phyloP scores from a whole-genome alignment of 2,113 vertebrate genomes.

The Malaclemys terrapin region DNA sequence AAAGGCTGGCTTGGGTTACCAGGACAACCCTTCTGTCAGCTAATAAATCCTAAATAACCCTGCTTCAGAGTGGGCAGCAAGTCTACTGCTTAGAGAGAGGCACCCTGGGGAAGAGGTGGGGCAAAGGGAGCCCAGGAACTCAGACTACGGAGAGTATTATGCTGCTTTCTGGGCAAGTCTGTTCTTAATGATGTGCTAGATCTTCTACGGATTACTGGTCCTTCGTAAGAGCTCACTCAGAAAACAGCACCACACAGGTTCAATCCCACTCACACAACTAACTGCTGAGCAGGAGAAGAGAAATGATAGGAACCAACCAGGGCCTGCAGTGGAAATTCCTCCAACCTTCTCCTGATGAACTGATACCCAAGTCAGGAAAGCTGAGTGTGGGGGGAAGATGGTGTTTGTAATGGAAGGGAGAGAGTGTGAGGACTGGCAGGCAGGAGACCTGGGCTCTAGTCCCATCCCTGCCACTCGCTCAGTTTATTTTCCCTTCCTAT shows the following conservation, averaged over 20 bases:
- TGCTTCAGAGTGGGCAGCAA: constrained; percentile 20
- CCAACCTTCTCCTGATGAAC: background rate
- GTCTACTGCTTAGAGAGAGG: background rate
- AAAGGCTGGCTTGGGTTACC: constrained; percentile 71
- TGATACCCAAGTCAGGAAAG: background rate
- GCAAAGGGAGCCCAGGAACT: background rate
- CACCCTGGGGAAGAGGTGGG: background rate
- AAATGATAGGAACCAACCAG: background rate
- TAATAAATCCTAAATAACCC: constrained; percentile 61
- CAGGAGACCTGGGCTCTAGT: background rate
- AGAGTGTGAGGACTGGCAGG: background rate
- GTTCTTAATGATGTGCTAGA: rapidly evolving
- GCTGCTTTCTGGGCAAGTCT: background rate
- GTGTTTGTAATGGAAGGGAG: background rate
- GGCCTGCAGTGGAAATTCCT: background rate
- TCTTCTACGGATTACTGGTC: background rate
- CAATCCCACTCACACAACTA: background rate
- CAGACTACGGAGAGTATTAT: background rate
- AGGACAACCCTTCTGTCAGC: constrained; percentile 73
- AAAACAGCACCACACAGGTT: rapidly evolving
- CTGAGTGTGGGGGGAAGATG: background rate
- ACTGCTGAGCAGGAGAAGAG: background rate
- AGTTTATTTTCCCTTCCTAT: background rate
- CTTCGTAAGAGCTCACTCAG: background rate
- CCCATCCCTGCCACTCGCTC: background rate